Conservation (phyloP, 2,888 invertebrate species). For the Disparrhopalites patrizii region DNA sequence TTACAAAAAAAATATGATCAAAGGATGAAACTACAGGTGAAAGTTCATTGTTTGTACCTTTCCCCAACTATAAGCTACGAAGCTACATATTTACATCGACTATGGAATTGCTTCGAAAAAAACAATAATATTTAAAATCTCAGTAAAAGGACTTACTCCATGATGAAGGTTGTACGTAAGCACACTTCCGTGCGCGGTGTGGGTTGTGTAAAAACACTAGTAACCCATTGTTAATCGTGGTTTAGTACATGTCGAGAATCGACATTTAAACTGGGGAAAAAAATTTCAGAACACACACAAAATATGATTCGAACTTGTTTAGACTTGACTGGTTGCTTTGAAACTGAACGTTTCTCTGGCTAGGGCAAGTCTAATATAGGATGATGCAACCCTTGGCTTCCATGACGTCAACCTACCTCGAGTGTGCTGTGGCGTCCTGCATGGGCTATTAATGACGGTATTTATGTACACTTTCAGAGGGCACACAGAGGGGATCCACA, state of each 20-base stretch:
- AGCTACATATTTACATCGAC: too few relatives aligned
- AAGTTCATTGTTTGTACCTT: too few relatives aligned
- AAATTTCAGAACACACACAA: not conserved
- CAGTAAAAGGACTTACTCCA: conserved; percentile 43
- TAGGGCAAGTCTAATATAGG: not conserved
- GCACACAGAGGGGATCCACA: too few relatives aligned
- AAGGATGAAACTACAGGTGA: too few relatives aligned
- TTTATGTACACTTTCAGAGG: too few relatives aligned
- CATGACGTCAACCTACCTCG: not conserved
- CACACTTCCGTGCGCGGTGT: conserved; percentile 60
- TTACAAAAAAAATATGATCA: too few relatives aligned
- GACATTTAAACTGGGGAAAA: conserved; percentile 1
- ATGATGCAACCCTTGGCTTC: not conserved
- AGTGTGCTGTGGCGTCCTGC: too few relatives aligned
- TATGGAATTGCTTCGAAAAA: too few relatives aligned
- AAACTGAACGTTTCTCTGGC: not conserved
- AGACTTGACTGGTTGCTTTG: not conserved
- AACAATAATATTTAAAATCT: too few relatives aligned
- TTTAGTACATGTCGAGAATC: conserved; percentile 25
- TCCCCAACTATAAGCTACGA: too few relatives aligned
- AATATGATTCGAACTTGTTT: not conserved
- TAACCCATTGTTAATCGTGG: conserved; percentile 60
- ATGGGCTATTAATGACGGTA: too few relatives aligned
- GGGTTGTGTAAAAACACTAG: conserved; percentile 64
- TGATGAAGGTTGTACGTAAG: conserved; percentile 37